Percentiles rank a stretch among this genome's conserved stretches.
Conservation (phyloP, 2,888 invertebrate genomes). For the Caenorhabditis sp. region DNA sequence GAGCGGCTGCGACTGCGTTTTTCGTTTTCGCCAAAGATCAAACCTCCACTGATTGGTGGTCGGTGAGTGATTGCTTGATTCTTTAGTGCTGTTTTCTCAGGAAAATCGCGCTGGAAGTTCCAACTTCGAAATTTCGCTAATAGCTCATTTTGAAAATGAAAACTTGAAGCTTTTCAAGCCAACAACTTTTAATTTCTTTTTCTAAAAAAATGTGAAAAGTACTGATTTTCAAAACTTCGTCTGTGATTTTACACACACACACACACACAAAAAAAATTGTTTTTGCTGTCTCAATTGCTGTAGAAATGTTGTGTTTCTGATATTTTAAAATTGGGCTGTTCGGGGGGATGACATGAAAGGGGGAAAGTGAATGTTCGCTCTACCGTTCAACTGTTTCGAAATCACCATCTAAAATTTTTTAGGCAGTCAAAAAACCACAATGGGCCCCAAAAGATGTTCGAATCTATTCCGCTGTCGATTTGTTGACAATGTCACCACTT, state of each 20-base stretch:
- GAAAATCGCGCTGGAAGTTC: too few relatives aligned
- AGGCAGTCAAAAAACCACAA: constrained; percentile 54
- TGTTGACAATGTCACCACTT: constrained; percentile 57
- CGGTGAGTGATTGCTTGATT: constrained; percentile 24
- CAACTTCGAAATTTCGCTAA: too few relatives aligned
- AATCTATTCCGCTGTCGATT: constrained; percentile 58
- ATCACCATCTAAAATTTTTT: constrained; percentile 3
- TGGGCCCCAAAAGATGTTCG: constrained; percentile 58
- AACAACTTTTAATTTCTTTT: too few relatives aligned
- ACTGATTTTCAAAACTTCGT: background rate
- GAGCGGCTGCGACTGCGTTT: constrained; percentile 52
- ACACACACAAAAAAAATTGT: too few relatives aligned
- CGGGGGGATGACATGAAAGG: too few relatives aligned
- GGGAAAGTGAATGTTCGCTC: background rate
- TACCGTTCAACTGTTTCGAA: background rate
- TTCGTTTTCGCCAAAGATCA: constrained; percentile 46
- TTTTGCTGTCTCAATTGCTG: too few relatives aligned
- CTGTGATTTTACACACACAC: too few relatives aligned
- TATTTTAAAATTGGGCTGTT: too few relatives aligned
- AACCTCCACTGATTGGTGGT: constrained; percentile 51
- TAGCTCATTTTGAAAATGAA: too few relatives aligned
- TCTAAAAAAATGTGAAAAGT: background rate
- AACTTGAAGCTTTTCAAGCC: too few relatives aligned
- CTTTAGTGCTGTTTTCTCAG: too few relatives aligned
- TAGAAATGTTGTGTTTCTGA: too few relatives aligned